These are phyloP conservation scores for Xylocampa areola DNA, from an alignment of 2,888 invertebrate species.

Conservation along the genomic window DNA sequence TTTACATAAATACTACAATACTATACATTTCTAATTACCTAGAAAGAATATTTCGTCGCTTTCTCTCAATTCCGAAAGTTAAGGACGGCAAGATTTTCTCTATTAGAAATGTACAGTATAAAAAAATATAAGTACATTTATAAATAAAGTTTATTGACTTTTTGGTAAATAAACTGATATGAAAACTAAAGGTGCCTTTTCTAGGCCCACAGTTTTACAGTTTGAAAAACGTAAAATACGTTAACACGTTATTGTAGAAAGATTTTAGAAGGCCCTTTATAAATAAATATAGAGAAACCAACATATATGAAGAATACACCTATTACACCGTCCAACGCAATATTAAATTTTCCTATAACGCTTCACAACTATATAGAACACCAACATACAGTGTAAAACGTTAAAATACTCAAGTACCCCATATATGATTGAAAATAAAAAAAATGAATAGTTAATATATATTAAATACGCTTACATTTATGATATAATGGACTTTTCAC, in stretches of 20 bases:
- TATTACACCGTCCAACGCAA: slow-evolving; percentile 39
- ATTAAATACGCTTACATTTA: slow-evolving; percentile 57
- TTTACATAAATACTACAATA: slow-evolving; percentile 21
- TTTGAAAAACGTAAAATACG: too few species aligned
- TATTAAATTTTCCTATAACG: slow-evolving; percentile 43
- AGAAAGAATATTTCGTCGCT: slow-evolving; percentile 6
- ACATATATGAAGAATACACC: slow-evolving; percentile 33
- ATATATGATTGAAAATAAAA: slow-evolving; percentile 48
- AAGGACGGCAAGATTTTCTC: slow-evolving; percentile 5
- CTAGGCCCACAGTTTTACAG: too few species aligned
- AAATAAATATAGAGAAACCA: slow-evolving; percentile 12
- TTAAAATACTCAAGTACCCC: slow-evolving; percentile 48
- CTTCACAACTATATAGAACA: slow-evolving; percentile 56
- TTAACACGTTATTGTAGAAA: background rate
- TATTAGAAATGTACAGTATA: slow-evolving; percentile 18
- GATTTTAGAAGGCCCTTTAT: slow-evolving; percentile 12
- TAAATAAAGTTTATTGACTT: too few species aligned
- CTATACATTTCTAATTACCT: slow-evolving; percentile 20
- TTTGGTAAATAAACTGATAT: too few species aligned
- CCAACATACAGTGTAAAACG: slow-evolving; percentile 56
- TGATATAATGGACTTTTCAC: slow-evolving; percentile 54
- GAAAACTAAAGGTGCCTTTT: too few species aligned
- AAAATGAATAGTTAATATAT: slow-evolving; percentile 50
- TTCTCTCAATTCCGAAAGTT: slow-evolving; percentile 21
- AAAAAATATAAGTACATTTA: slow-evolving; percentile 11